Base-by-base conservation (phyloP, 1,140 invertebrate genomes). In the Aphis craccivora region DNA sequence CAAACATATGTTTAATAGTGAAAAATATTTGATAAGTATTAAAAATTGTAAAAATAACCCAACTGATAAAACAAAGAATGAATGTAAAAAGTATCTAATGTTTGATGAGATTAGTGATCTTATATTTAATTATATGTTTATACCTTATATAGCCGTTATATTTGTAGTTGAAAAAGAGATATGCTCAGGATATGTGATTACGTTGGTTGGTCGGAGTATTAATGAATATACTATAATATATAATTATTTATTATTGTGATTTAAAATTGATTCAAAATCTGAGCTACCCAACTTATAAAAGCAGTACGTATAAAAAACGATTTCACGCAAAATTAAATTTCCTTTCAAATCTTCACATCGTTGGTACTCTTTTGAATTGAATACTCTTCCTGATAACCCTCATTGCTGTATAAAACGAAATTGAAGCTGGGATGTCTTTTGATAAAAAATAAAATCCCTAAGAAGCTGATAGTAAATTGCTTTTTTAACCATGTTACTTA, bases 281-380 rank as follows among this genome's bases (percentile, higher is more conserved):
- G 30, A 51, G 11, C 40, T 53, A 5, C 55, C 5, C n/a, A 37
- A 53, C 35, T 55, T 89, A 88, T 89, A 37, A 55, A 55, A 89
- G 51, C 3, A 89, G 11, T 55, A 23, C 8, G 23, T 89, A 37
- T 81, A 88, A 89, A 89, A 89, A 89, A n/a, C 48, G n/a, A 37
- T 89, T 89, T 53, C n/a, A 89, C n/a, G 48, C 48, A 89, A 89
- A 53, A 89, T 89, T 89, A 89, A 89, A 89, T 89, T 89, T 89
- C 35, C 9, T 53, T 89, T 89, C 48, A 89, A 51, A 53, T 89
- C 48, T 35, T 89, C 8, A 89, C 35, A 89, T 89, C 7, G 48
- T 35, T 89, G 35, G n/a, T 89, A 89, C 9, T 8, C 48, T n/a
- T 89, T 89, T 89, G 86, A 83, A 83, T 89, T 89, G 84, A 89